Conservation (phyloP, 2,888 invertebrate species). For the Cryptosula pallasiana region DNA sequence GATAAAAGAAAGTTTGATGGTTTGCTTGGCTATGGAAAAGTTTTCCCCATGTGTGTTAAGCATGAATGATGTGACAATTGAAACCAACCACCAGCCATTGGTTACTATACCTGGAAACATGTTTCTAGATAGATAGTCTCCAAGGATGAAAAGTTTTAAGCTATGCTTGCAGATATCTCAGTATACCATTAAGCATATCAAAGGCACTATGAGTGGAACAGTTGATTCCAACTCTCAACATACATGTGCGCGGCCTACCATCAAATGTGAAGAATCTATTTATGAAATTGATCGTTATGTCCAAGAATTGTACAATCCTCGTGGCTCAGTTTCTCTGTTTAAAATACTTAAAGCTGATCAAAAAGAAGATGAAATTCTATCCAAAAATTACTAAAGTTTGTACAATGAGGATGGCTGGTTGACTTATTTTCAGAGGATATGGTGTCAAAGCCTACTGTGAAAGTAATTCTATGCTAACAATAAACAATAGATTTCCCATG, state of each 20-base stretch:
- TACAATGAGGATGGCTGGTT: not conserved
- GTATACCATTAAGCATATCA: no score
- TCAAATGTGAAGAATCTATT: no score
- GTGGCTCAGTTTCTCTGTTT: no score
- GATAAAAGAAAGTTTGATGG: conserved; percentile 31
- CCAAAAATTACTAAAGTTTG: conserved; percentile 11
- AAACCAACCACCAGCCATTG: conserved; percentile 34
- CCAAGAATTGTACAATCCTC: conserved; percentile 25
- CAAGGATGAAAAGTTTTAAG: conserved; percentile 29
- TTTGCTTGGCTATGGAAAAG: conserved; percentile 31
- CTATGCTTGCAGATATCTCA: conserved; percentile 23
- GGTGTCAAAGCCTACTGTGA: no score
- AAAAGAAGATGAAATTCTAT: no score
- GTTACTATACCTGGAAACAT: no score
- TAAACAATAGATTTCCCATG: not conserved
- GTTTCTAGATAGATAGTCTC: conserved; percentile 29
- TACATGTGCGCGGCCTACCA: no score
- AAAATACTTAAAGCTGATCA: no score
- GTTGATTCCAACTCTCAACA: no score
- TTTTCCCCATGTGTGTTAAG: conserved; percentile 33
- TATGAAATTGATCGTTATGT: no score
- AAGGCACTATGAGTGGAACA: not conserved
- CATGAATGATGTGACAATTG: conserved; percentile 27
- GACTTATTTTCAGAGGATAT: not conserved
- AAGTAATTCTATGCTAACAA: not conserved